Evolutionary conservation across 1,140 invertebrate genomes (phyloP).

Genomic region (Neuroterus valhalla): DNA sequence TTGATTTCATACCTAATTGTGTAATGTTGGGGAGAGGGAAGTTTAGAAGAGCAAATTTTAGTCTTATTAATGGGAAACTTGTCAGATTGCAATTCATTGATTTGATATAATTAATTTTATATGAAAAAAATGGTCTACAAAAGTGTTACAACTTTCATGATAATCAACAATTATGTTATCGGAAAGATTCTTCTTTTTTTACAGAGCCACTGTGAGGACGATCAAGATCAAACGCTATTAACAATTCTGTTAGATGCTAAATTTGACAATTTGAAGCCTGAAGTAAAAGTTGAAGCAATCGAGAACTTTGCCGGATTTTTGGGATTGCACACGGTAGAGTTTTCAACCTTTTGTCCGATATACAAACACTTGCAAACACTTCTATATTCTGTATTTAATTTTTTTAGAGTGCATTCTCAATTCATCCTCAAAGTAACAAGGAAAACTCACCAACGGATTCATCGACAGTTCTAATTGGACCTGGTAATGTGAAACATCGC

Average conservation of each 20-base stretch:
- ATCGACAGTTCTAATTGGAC: constrained; percentile 58
- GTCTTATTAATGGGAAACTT: too few species aligned
- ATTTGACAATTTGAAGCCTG: constrained; percentile 72
- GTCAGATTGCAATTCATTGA: too few species aligned
- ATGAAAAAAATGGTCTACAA: too few species aligned
- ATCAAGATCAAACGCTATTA: constrained; percentile 69
- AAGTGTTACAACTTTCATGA: too few species aligned
- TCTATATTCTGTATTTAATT: constrained; percentile 35
- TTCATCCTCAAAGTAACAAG: constrained; percentile 65
- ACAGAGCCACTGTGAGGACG: constrained; percentile 70
- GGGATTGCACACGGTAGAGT: constrained; percentile 74
- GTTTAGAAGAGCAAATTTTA: too few species aligned
- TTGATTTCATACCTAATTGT: background rate
- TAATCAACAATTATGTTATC: background rate
- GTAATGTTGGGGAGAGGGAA: background rate
- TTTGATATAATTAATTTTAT: too few species aligned
- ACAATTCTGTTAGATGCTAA: constrained; percentile 73
- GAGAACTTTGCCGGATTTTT: constrained; percentile 76
- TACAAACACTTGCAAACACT: background rate
- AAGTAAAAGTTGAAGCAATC: constrained; percentile 72
- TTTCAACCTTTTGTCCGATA: background rate
- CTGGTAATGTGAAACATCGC: constrained; percentile 76
- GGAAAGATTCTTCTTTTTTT: constrained; percentile 44
- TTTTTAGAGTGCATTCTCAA: constrained; percentile 72
- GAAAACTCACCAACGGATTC: constrained; percentile 40